A percentile compares a stretch with the other conserved stretches of the same genome.
Conservation (phyloP, 2,797 vertebrate species). For the Rhynchonycteris naso region DNA sequence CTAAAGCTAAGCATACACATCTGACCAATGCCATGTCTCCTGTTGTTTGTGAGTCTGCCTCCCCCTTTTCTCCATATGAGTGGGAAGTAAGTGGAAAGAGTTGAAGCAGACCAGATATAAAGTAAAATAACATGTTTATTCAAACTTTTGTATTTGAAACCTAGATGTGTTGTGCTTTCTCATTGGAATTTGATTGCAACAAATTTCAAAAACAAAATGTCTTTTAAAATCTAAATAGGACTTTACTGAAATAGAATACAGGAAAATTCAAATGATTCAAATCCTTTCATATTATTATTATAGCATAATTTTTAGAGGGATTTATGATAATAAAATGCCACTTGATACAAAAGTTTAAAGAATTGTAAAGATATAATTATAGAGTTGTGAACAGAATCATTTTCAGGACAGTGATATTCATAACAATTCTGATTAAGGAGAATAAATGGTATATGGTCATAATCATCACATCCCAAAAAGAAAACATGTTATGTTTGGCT, state of each 20-base stretch:
- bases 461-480: not conserved
- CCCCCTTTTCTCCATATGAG: not conserved
- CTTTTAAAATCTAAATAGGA: slow-evolving; percentile 32
- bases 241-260: slow-evolving; percentile 25
- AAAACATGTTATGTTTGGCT: slow-evolving; percentile 1
- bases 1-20: not conserved
- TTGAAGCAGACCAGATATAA: not conserved
- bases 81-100: not conserved
- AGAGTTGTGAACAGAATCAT: not conserved
- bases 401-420: not conserved
- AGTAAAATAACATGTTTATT: not conserved
- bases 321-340: slow-evolving; percentile 15
- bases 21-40: not conserved
- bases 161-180: not conserved
- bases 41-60: not conserved
- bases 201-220: not conserved
- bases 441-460: not conserved
- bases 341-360: not conserved
- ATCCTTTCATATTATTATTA: not conserved
- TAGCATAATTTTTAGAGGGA: slow-evolving; percentile 27
- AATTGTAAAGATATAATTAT: not conserved
- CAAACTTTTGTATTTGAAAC: slow-evolving; percentile 31
- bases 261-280: slow-evolving; percentile 32
- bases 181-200: slow-evolving; percentile 1
- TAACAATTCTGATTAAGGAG: not conserved